Conservation (phyloP, 2,888 invertebrate species). For the Steinernema scapterisci region DNA sequence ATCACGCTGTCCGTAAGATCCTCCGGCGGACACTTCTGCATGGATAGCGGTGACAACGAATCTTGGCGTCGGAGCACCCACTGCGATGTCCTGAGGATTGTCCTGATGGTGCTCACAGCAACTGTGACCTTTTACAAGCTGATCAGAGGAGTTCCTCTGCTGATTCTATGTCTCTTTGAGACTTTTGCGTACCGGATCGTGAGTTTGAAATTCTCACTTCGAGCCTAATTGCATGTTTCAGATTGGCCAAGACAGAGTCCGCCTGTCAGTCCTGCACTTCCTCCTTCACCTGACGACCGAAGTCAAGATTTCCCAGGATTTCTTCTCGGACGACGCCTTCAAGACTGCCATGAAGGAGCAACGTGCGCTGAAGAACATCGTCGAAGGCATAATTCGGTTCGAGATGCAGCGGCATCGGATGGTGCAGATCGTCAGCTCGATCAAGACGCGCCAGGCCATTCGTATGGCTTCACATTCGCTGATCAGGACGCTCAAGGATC, state of each 20-base stretch:
- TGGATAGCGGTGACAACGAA: not conserved
- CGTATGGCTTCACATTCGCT: slow-evolving; percentile 41
- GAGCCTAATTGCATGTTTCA: slow-evolving; percentile 15
- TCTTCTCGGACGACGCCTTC: slow-evolving; percentile 36
- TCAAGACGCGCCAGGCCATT: slow-evolving; percentile 42
- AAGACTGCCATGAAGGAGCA: slow-evolving; percentile 29
- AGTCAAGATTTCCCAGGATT: slow-evolving; percentile 36
- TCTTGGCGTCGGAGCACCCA: not conserved
- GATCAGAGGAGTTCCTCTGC: slow-evolving; percentile 29
- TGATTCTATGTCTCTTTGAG: slow-evolving; percentile 33
- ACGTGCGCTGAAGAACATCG: slow-evolving; percentile 24
- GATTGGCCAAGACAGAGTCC: slow-evolving; percentile 40
- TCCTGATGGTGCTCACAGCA: not conserved
- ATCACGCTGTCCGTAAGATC: not conserved
- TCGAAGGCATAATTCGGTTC: slow-evolving; percentile 34
- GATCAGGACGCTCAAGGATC: slow-evolving; percentile 34
- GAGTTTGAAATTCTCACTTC: no score
- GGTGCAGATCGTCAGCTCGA: slow-evolving; percentile 36
- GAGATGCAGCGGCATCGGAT: slow-evolving; percentile 12
- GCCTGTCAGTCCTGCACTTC: slow-evolving; percentile 40
- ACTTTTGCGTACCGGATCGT: slow-evolving; percentile 8
- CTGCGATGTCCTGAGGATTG: not conserved
- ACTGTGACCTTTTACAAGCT: slow-evolving; percentile 11
- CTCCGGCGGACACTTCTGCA: not conserved
- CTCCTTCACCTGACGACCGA: slow-evolving; percentile 36